Evolutionary conservation across 92 coral and sea anemone genomes (phyloP).

Genomic region (Virgularia gustaviana): DNA sequence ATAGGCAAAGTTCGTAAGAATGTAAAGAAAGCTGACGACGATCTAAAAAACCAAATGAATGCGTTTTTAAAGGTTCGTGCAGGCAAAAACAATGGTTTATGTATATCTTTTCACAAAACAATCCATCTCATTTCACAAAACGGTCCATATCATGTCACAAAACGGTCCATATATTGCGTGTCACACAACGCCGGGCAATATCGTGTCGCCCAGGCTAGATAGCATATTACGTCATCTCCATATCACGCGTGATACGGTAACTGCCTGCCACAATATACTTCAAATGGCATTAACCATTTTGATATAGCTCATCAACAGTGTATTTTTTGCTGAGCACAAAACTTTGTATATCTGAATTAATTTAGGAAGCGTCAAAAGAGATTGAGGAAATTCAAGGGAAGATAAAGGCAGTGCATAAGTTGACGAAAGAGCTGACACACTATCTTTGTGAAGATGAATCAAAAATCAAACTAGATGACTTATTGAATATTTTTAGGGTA

Average conservation of each 20-base stretch:
- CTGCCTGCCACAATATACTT: too few species aligned
- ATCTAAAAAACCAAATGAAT: slow-evolving; percentile 64
- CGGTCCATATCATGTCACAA: background rate
- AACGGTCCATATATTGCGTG: too few species aligned
- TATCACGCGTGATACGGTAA: too few species aligned
- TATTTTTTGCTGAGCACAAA: too few species aligned
- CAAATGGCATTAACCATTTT: too few species aligned
- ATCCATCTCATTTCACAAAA: background rate
- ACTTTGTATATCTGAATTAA: too few species aligned
- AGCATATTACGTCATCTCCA: too few species aligned
- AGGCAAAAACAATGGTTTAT: too few species aligned
- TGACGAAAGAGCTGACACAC: slow-evolving; percentile 21
- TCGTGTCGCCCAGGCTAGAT: too few species aligned
- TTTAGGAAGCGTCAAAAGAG: slow-evolving; percentile 25
- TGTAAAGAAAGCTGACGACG: slow-evolving; percentile 67
- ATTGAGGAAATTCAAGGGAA: slow-evolving; percentile 33
- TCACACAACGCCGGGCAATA: too few species aligned
- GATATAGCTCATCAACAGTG: too few species aligned
- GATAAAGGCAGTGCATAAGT: slow-evolving; percentile 24
- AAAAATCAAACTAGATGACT: slow-evolving; percentile 29
- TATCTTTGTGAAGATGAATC: slow-evolving; percentile 38
- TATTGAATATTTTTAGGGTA: slow-evolving; percentile 14
- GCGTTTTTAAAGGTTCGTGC: slow-evolving; percentile 64
- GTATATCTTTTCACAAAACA: too few species aligned
- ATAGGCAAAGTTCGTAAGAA: slow-evolving; percentile 51